Evolutionary conservation across 2,797 vertebrate genomes (phyloP).

Genomic region (Erpetoichthys calabaricus): DNA sequence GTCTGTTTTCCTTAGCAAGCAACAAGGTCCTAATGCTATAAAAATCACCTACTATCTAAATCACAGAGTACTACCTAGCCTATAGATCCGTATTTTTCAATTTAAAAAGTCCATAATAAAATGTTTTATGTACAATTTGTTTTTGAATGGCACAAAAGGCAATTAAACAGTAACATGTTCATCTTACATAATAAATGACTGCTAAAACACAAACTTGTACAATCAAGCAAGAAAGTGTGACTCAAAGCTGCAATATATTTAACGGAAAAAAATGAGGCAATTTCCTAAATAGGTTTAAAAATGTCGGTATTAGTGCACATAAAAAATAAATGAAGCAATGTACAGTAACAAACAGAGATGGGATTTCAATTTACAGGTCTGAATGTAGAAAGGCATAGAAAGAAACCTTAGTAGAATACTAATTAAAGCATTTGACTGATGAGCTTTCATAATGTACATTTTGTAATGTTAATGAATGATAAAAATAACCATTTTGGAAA

Average conservation of each 20-base stretch:
- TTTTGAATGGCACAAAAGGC: slow-evolving; percentile 45
- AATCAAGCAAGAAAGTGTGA: slow-evolving; percentile 50
- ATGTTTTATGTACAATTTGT: slow-evolving; percentile 39
- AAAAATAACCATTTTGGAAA: too few species aligned
- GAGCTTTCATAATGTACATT: too few species aligned
- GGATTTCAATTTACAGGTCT: too few species aligned
- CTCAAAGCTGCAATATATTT: slow-evolving; percentile 61
- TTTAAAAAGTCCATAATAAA: slow-evolving; percentile 18
- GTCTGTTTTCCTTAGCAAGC: slow-evolving; percentile 3
- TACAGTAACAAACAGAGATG: too few species aligned
- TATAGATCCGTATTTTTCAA: slow-evolving; percentile 10
- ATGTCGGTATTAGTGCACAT: too few species aligned
- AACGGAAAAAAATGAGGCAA: background rate
- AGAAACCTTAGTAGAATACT: too few species aligned
- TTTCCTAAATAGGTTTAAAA: background rate
- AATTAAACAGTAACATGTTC: slow-evolving; percentile 11
- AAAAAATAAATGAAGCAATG: too few species aligned
- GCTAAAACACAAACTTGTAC: slow-evolving; percentile 45
- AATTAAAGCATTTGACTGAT: too few species aligned
- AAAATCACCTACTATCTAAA: slow-evolving; percentile 9
- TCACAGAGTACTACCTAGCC: slow-evolving; percentile 12
- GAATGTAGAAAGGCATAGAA: too few species aligned
- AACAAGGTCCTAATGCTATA: slow-evolving; percentile 13
- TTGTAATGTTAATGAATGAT: too few species aligned
- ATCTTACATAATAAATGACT: slow-evolving; percentile 36